Percentiles rank a stretch among this genome's conserved stretches.
These are phyloP conservation scores for Odontophorus gujanensis DNA, from an alignment of 2,113 vertebrate species.

Conservation along the genomic window DNA sequence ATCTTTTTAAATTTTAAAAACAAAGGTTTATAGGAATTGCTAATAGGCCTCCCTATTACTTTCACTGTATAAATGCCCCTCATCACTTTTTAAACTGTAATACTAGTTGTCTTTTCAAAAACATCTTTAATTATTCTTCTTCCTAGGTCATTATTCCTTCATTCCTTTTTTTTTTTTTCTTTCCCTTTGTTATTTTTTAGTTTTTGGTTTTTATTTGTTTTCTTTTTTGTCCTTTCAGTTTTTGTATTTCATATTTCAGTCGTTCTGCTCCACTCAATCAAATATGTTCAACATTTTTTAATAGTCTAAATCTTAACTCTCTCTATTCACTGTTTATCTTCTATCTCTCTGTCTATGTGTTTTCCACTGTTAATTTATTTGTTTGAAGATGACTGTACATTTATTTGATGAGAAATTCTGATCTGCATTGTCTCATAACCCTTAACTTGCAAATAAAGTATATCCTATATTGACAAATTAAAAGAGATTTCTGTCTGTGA, in stretches of 20 bases:
- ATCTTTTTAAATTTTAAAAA: neutral
- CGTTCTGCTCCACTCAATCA: neutral
- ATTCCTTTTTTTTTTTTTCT: accelerated
- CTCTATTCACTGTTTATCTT: constrained; percentile 4
- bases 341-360: neutral
- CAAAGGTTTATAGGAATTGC: neutral
- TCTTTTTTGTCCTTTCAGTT: accelerated
- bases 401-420: neutral
- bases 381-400: neutral
- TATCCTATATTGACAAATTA: neutral
- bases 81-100: neutral
- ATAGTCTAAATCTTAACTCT: neutral
- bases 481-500: neutral
- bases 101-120: neutral
- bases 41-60: neutral
- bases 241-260: neutral
- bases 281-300: neutral
- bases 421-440: neutral
- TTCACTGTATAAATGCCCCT: neutral
- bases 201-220: neutral
- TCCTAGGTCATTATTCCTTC: neutral
- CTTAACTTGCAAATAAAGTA: constrained; percentile 4
- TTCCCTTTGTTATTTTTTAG: neutral
- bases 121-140: neutral
- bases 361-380: neutral